Percentiles rank a stretch among this genome's conserved stretches.
phyloP scores from a whole-genome alignment of 2,113 vertebrate species.

The Hyaena hyaena region DNA sequence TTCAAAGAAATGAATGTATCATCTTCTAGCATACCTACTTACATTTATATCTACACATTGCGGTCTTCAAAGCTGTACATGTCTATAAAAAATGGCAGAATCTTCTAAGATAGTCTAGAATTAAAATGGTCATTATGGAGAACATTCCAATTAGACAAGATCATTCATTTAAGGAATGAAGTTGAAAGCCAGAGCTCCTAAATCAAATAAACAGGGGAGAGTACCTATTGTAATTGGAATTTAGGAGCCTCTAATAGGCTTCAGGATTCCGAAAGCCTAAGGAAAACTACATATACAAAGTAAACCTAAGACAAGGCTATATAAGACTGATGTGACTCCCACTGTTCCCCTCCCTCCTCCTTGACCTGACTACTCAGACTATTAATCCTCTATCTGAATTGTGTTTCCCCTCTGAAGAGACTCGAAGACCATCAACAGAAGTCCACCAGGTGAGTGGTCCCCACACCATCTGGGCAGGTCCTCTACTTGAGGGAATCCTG shows the following conservation, averaged over 20 bases:
- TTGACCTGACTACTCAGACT: not conserved
- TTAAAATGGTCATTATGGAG: not conserved
- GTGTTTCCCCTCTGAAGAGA: not conserved
- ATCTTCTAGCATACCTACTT: not conserved
- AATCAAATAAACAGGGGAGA: not conserved
- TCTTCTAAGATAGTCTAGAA: not conserved
- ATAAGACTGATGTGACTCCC: not conserved
- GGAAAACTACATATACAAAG: not conserved
- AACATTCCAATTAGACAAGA: not conserved
- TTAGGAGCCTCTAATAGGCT: not conserved
- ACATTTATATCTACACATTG: not conserved
- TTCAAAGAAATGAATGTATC: not conserved
- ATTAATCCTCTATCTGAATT: not conserved
- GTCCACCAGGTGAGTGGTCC: not conserved
- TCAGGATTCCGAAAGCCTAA: not conserved
- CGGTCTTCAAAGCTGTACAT: not conserved
- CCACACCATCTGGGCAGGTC: not conserved
- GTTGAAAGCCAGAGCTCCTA: not conserved
- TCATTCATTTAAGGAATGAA: not conserved
- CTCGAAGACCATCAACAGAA: not conserved
- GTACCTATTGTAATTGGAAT: not conserved
- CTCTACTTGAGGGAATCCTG: not conserved
- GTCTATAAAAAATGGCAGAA: not conserved
- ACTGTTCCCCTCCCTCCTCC: not conserved
- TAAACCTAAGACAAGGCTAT: not conserved